Percentiles rank a stretch among this genome's conserved stretches.
These are phyloP conservation scores for Argyresthia albistria DNA, from an alignment of 2,888 invertebrate species.

Conservation along the genomic window DNA sequence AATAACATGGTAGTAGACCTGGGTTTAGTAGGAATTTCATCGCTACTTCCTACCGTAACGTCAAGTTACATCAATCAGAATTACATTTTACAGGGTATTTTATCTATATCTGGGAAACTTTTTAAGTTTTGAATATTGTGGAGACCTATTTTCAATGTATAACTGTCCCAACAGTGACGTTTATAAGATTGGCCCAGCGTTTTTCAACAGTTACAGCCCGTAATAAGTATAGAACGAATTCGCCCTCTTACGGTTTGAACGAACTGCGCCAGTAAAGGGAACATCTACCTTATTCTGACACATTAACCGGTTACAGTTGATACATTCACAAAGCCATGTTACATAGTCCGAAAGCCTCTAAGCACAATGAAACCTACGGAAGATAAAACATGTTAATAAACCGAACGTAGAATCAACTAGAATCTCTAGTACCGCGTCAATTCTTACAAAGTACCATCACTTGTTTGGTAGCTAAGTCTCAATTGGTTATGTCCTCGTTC, in stretches of 20 bases:
- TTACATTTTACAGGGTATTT: too few relatives aligned
- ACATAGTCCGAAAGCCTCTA: neutral
- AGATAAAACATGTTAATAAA: neutral
- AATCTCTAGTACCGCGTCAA: neutral
- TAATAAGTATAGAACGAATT: neutral
- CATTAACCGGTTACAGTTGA: neutral
- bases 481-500: conserved; percentile 1
- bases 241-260: neutral
- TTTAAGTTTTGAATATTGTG: too few relatives aligned
- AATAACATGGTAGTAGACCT: too few relatives aligned
- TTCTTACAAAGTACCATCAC: neutral
- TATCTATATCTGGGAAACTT: too few relatives aligned
- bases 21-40: too few relatives aligned
- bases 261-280: neutral
- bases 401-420: neutral
- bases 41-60: too few relatives aligned
- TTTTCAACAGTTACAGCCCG: neutral
- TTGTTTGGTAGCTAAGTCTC: neutral
- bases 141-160: too few relatives aligned
- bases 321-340: neutral
- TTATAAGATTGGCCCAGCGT: too few relatives aligned
- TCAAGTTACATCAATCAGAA: too few relatives aligned
- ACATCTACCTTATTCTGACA: neutral
- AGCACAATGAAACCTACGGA: neutral
- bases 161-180: too few relatives aligned